Percentiles rank a stretch among this genome's conserved stretches.
Evolutionary conservation across 2,113 vertebrate species (phyloP).

Genomic region (Triplophysa rosa): DNA sequence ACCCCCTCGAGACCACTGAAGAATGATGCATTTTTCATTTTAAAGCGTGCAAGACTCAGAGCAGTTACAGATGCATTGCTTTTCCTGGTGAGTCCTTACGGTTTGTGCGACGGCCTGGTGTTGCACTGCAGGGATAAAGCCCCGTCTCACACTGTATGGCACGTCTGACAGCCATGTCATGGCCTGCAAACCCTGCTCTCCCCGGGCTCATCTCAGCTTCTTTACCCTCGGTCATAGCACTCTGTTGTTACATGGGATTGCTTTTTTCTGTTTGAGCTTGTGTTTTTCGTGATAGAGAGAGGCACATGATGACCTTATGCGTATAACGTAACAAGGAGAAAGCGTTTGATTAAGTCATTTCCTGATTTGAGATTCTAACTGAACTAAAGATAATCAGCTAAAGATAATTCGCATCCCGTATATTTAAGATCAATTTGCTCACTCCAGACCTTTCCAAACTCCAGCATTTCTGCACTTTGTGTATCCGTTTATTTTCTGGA

Average conservation of each 20-base stretch:
- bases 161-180: conserved; percentile 22
- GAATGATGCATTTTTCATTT: neutral
- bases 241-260: conserved; percentile 33
- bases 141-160: conserved; percentile 17
- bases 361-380: conserved; percentile 70
- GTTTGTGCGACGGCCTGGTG: conserved; percentile 9
- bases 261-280: conserved; percentile 29
- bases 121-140: conserved; percentile 6
- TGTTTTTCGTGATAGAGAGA: conserved; percentile 2
- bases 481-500: neutral
- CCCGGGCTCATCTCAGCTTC: neutral
- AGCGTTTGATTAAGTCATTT: conserved; percentile 66
- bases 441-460: conserved; percentile 30
- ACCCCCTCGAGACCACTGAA: neutral
- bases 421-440: conserved; percentile 52
- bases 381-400: conserved; percentile 48
- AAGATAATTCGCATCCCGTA: conserved; percentile 59
- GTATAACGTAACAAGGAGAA: conserved; percentile 50
- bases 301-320: conserved; percentile 56
- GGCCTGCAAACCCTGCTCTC: conserved; percentile 23
- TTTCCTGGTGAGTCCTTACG: conserved; percentile 4
- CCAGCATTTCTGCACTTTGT: neutral
- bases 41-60: neutral
- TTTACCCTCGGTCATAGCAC: neutral
- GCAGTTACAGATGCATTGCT: neutral